Percentiles rank a stretch among this genome's conserved stretches.
Conservation (phyloP, 1,140 invertebrate genomes). For the Odontomachus brunneus region DNA sequence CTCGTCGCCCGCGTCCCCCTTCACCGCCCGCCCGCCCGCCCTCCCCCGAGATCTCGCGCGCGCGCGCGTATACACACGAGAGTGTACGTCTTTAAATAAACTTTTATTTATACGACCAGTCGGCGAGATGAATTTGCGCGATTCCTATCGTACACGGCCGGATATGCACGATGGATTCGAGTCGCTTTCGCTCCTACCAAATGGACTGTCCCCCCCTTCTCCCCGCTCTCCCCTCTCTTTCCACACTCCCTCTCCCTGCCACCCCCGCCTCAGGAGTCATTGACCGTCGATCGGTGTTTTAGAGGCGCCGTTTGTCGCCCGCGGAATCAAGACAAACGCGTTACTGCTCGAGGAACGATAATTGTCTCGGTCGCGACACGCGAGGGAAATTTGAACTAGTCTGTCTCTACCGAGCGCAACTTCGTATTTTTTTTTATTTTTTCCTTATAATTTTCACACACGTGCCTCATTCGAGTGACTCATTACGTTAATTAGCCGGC, state of each 20-base stretch:
- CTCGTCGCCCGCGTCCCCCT: slow-evolving; percentile 4
- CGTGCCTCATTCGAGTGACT: neutral
- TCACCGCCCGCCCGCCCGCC: slow-evolving; percentile 2
- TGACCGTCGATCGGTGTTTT: slow-evolving; percentile 68
- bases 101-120: slow-evolving; percentile 84
- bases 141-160: slow-evolving; percentile 75
- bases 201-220: slow-evolving; percentile 54
- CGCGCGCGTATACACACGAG: slow-evolving; percentile 50
- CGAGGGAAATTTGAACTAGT: too few species aligned
- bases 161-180: slow-evolving; percentile 76
- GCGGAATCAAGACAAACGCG: slow-evolving; percentile 14
- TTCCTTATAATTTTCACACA: neutral
- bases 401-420: too few species aligned
- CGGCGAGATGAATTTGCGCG: slow-evolving; percentile 79
- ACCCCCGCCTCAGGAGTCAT: slow-evolving; percentile 65
- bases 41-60: slow-evolving; percentile 46
- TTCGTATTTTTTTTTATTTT: neutral
- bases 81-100: slow-evolving; percentile 84
- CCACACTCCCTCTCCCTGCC: neutral
- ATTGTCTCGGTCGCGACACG: neutral
- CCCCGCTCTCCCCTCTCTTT: neutral
- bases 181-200: slow-evolving; percentile 73
- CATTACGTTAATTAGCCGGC: too few species aligned
- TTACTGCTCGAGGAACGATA: neutral
- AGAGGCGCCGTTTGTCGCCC: slow-evolving; percentile 25